Conservation (phyloP, 2,113 vertebrate species). For the Malaclemys terrapin region DNA sequence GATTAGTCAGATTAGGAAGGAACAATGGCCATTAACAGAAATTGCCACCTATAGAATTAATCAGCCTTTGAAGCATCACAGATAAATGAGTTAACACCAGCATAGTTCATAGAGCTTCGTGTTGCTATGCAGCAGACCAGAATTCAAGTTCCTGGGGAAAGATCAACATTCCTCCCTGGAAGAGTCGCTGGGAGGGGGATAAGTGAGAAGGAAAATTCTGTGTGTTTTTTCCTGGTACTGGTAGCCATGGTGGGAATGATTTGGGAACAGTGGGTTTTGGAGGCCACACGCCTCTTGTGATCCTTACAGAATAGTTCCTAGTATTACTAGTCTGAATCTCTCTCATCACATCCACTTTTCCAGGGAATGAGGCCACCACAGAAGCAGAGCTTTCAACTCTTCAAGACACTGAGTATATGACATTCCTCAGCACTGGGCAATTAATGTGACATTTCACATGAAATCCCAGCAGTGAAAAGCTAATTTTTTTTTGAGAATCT, state of each 20-base stretch:
- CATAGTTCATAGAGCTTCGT: background rate
- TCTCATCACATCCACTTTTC: background rate
- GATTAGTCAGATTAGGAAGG: background rate
- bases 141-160: background rate
- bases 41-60: background rate
- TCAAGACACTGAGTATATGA: background rate
- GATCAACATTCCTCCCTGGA: background rate
- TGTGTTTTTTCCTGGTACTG: background rate
- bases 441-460: slow-evolving; percentile 1
- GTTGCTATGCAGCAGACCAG: background rate
- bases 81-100: background rate
- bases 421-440: background rate
- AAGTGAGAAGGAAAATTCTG: background rate
- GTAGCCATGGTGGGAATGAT: background rate
- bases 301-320: background rate
- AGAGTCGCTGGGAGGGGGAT: background rate
- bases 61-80: background rate
- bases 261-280: background rate
- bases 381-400: background rate
- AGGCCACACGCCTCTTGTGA: background rate
- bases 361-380: background rate
- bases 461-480: background rate
- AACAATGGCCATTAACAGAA: background rate
- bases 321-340: background rate
- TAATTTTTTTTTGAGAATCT: background rate